Percentiles rank a stretch among this genome's conserved stretches.
These are phyloP conservation scores for Acanthopagrus latus DNA, from an alignment of 2,797 vertebrate species.

Conservation along the genomic window DNA sequence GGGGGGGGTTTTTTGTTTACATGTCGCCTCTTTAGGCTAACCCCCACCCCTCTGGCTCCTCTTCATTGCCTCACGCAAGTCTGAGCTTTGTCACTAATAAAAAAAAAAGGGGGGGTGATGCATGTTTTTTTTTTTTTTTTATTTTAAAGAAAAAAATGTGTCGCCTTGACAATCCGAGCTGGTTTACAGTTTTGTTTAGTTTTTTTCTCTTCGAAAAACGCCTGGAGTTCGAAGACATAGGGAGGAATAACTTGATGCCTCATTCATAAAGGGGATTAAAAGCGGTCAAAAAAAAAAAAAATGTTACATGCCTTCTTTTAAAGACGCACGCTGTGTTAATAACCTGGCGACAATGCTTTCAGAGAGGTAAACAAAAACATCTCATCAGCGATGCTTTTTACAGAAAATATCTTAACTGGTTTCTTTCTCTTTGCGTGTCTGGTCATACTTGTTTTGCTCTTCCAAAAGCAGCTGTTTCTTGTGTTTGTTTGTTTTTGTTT, in stretches of 20 bases:
- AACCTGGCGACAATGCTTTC: slow-evolving; percentile 61
- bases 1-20: slow-evolving; percentile 60
- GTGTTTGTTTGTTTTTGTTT: slow-evolving; percentile 80
- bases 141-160: slow-evolving; percentile 49
- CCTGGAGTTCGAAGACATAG: slow-evolving; percentile 33
- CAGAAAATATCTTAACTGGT: slow-evolving; percentile 48
- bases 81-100: slow-evolving; percentile 42
- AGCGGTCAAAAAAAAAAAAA: slow-evolving; percentile 33
- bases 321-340: slow-evolving; percentile 46
- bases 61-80: slow-evolving; percentile 31
- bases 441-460: slow-evolving; percentile 77
- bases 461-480: slow-evolving; percentile 92
- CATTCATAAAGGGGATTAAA: slow-evolving; percentile 6
- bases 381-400: slow-evolving; percentile 50
- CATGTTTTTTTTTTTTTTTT: slow-evolving; percentile 36
- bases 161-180: slow-evolving; percentile 85
- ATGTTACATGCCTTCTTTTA: slow-evolving; percentile 77
- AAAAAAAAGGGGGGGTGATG: slow-evolving; percentile 52
- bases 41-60: slow-evolving; percentile 10
- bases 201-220: slow-evolving; percentile 21
- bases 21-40: slow-evolving; percentile 39
- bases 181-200: slow-evolving; percentile 77
- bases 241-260: slow-evolving; percentile 47
- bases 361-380: slow-evolving; percentile 32
- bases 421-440: slow-evolving; percentile 58